Base-by-base conservation (phyloP, 2,888 invertebrate genomes). In the Heterodera filipjevi region DNA sequence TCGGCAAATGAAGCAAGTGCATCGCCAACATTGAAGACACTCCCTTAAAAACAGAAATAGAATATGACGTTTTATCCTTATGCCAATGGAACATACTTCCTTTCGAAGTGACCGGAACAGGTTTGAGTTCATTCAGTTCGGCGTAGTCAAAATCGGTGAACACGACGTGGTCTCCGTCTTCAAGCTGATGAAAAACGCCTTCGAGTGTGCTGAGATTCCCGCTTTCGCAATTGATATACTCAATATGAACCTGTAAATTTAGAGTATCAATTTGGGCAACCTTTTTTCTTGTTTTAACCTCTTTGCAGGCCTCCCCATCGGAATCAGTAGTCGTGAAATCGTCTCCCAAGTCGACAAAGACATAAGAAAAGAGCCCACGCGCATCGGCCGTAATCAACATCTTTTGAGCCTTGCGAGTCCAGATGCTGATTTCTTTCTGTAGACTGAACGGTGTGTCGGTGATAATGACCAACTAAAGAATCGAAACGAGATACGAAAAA, bases 121-220 rank as follows among this genome's bases (percentile, higher is more conserved):
- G 96, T 83, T 82, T 78, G 89, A 94, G 94, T 76, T 93, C 93
- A 90, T 99, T 99, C 68, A 99, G 91, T 90, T 97, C 95, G 0
- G 92, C 92, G 96, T 98, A 97, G 64, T 99, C 99, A 90, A 95
- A 93, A 0, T 99, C 93, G 92, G 99, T 98, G 90, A 99, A 99
- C 8, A 95, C 95, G 16, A 99, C 96, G 90, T 93, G 93, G 90
- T 99, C 96, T 30, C 96, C 98, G 90, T 96, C 96, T 90, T 96
- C 96, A 87, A 98, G 93, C 0, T 97, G 97, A 90, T 99, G 99
- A 53, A 96, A 93, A 0, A 94, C 94, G 89, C 98, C 97, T 91
- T 99, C 98, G 77, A 98, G 91, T 88, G 96, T 96, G 0, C 96
- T 95, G 0, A 99, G 95, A 32, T 96, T 93, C 72, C 95, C 95